Evolutionary conservation across 1,140 invertebrate species (phyloP).

Genomic region (Hylaeus anthracinus): DNA sequence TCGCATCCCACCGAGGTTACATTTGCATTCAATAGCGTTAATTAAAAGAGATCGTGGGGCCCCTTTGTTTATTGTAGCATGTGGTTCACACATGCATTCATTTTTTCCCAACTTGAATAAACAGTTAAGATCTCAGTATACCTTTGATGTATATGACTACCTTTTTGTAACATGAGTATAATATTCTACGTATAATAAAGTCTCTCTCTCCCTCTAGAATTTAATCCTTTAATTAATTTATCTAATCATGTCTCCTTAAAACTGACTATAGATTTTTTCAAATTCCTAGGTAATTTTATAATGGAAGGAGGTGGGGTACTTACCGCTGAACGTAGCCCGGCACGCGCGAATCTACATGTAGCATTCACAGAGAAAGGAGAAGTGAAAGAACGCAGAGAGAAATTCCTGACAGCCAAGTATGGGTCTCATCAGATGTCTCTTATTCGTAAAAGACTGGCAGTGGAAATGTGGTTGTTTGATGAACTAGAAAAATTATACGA

Average conservation of each 20-base stretch:
- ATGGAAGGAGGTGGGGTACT: slow-evolving; percentile 78
- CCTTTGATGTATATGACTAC: slow-evolving; percentile 1
- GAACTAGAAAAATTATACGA: slow-evolving; percentile 95
- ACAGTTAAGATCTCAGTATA: background rate
- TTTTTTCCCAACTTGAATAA: background rate
- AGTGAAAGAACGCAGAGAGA: slow-evolving; percentile 93
- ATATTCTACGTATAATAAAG: slow-evolving; percentile 10
- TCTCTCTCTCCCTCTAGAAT: background rate
- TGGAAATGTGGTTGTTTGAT: slow-evolving; percentile 99
- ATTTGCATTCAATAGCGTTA: slow-evolving; percentile 37
- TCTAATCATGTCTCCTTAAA: no score
- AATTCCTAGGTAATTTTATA: slow-evolving; percentile 44
- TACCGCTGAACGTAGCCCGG: slow-evolving; percentile 86
- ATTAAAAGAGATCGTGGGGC: background rate
- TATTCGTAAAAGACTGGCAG: slow-evolving; percentile 95
- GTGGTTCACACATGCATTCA: slow-evolving; percentile 4
- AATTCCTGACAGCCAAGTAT: slow-evolving; percentile 98
- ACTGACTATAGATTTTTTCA: background rate
- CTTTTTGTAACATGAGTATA: slow-evolving; percentile 7
- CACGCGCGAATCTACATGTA: slow-evolving; percentile 90
- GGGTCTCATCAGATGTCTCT: slow-evolving; percentile 98
- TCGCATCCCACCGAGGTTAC: slow-evolving; percentile 26
- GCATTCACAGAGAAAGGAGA: slow-evolving; percentile 93
- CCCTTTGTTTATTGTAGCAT: slow-evolving; percentile 28
- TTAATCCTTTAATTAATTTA: slow-evolving; percentile 17